phyloP scores from a whole-genome alignment of 2,797 vertebrate genomes.

The Poecilia wingei region DNA sequence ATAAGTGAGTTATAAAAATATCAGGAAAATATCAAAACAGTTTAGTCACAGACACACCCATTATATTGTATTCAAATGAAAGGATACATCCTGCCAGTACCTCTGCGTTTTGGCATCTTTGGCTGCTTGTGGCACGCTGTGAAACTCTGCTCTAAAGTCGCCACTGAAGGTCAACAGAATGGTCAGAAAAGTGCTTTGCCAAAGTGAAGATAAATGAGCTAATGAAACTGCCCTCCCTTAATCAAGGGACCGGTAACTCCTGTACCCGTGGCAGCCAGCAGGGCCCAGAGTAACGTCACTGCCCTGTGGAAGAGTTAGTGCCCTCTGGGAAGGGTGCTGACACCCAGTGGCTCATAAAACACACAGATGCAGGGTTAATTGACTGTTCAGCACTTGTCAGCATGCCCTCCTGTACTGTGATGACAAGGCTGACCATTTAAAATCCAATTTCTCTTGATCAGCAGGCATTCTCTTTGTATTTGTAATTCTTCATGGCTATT shows the following conservation, averaged over 20 bases:
- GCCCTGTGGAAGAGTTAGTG: constrained; percentile 91
- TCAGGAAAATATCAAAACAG: not conserved
- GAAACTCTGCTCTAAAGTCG: constrained; percentile 52
- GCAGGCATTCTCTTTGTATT: constrained; percentile 78
- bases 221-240: constrained; percentile 93
- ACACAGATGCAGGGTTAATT: constrained; percentile 99
- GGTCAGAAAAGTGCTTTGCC: constrained; percentile 77
- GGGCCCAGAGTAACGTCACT: constrained; percentile 85
- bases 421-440: constrained; percentile 78
- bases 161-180: constrained; percentile 88
- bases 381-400: constrained; percentile 92
- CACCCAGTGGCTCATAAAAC: constrained; percentile 92
- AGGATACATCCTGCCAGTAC: not conserved
- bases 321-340: constrained; percentile 75
- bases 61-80: not conserved
- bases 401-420: constrained; percentile 86
- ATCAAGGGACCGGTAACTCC: constrained; percentile 84
- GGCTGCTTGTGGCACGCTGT: not conserved
- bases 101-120: not conserved
- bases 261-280: constrained; percentile 83
- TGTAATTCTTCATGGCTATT: constrained; percentile 87
- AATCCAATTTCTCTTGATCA: constrained; percentile 39
- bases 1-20: not conserved
- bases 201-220: constrained; percentile 94
- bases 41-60: not conserved